Percentiles rank a stretch among this genome's conserved stretches.
These are phyloP conservation scores for Geotrupes spiniger DNA, from an alignment of 2,888 invertebrate species.

Conservation along the genomic window DNA sequence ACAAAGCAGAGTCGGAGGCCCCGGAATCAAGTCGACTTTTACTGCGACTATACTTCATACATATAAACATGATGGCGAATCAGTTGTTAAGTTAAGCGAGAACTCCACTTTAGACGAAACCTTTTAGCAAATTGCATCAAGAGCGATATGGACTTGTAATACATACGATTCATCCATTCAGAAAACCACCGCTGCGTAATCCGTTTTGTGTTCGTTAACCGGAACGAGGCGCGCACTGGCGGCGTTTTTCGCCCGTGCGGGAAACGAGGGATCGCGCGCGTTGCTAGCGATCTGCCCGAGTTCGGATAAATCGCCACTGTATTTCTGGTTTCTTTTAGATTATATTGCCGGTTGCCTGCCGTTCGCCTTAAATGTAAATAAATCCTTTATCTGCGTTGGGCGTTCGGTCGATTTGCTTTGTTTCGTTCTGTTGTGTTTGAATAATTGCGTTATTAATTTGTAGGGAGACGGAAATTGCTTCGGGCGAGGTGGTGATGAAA, in stretches of 20 bases:
- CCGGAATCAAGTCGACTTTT: conserved; percentile 18
- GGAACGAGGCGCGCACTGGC: not conserved
- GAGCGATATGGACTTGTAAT: conserved; percentile 44
- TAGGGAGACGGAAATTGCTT: too few relatives aligned
- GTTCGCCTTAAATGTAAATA: conserved; percentile 1
- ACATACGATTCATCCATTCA: conserved; percentile 43
- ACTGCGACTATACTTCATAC: conserved; percentile 44
- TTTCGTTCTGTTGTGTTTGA: too few relatives aligned
- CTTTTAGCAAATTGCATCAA: conserved; percentile 52
- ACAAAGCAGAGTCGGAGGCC: not conserved
- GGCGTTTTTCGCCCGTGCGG: not conserved
- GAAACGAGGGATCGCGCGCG: not conserved
- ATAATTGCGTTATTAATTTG: too few relatives aligned
- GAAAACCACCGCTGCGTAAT: conserved; percentile 26
- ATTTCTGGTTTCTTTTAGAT: conserved; percentile 24
- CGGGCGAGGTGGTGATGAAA: too few relatives aligned
- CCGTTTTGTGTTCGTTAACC: conserved; percentile 13
- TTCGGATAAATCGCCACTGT: conserved; percentile 17
- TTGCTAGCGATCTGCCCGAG: conserved; percentile 5
- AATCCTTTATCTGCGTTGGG: not conserved
- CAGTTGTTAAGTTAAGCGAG: conserved; percentile 53
- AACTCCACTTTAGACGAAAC: conserved; percentile 52
- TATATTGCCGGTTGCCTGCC: conserved; percentile 10
- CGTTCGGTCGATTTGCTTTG: not conserved
- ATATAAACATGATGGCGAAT: conserved; percentile 53